Base-by-base conservation (phyloP, 30 jellyfish, hydroid and myxozoan genomes). In the Cassiopea andromeda region DNA sequence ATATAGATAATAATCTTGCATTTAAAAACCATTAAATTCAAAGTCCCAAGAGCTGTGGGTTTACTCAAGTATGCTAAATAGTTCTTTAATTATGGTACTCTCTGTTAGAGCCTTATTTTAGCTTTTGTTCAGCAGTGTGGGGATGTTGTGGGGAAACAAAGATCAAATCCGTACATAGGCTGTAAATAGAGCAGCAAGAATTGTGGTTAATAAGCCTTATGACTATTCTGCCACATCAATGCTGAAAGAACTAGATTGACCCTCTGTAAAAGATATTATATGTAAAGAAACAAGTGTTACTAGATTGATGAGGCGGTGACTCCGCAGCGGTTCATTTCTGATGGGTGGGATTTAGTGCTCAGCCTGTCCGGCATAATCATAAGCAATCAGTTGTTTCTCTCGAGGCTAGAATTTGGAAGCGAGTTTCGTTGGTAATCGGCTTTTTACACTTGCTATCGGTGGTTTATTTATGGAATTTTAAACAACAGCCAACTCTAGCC, bases 231-330 rank as follows among this genome's bases (percentile, higher is more conserved):
- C 75, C 45, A 66, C 75, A 66, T 66, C 75, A 3, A 66, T 66
- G 75, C 19, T 66, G 75, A 66, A 66, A 66, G 75, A 66, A 66
- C 75, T 66, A 66, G 43, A 19, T 15, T 66, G 75, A 6, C 75
- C 75, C 45, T 19, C 8, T 66, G 45, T 19, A 66, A 66, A 66
- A 19, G 75, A 66, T 66, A 66, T 19, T 66, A 66, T 19, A 66
- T 66, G 6, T 66, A 14, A 66, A 19, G 75, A 66, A 66, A 66
- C 75, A 66, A 66, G 75, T 16, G 15, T 0, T 19, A 19, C 15
- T 0, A 66, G 27, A 66, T 66, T 19, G 38, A 27, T 27, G 38
- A 27, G 38, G 38, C 38, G 38, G 38, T 27, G 38, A 27, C 38
- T 27, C 38, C 38, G 38, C 38, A 27, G 38, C 38, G 38, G 38